A percentile compares a stretch with the other conserved stretches of the same genome.
phyloP scores from a whole-genome alignment of 2,888 invertebrate species.

The Cephalotes varians region DNA sequence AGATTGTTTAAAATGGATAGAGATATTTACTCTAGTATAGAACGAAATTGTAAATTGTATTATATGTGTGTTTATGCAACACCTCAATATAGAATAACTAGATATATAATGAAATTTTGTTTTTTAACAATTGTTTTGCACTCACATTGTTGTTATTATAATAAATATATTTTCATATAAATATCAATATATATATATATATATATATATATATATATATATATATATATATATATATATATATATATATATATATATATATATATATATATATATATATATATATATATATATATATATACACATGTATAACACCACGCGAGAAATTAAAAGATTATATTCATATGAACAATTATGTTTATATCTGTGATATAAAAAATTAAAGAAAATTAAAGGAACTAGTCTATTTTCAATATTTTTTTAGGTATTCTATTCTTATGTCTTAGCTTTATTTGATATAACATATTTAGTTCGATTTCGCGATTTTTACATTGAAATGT shows the following conservation, averaged over 20 bases:
- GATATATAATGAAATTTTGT: neutral
- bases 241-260: neutral
- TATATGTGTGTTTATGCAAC: neutral
- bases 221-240: neutral
- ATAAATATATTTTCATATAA: neutral
- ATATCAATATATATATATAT: neutral
- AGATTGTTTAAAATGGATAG: constrained; percentile 30
- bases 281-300: neutral
- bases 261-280: neutral
- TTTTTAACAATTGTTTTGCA: neutral
- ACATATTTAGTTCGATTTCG: neutral
- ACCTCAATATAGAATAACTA: constrained; percentile 5
- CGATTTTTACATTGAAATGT: neutral
- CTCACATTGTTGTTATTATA: neutral
- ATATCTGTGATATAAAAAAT: neutral
- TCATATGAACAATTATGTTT: neutral
- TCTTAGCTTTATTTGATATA: neutral
- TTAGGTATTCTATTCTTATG: neutral
- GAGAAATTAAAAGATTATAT: neutral
- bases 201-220: neutral
- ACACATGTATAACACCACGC: too few species aligned
- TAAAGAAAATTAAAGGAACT: neutral
- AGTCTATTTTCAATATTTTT: neutral
- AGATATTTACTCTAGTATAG: neutral
- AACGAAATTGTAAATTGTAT: constrained; percentile 11